Evolutionary conservation across 1,140 invertebrate species (phyloP).

Genomic region (Pinna nobilis): DNA sequence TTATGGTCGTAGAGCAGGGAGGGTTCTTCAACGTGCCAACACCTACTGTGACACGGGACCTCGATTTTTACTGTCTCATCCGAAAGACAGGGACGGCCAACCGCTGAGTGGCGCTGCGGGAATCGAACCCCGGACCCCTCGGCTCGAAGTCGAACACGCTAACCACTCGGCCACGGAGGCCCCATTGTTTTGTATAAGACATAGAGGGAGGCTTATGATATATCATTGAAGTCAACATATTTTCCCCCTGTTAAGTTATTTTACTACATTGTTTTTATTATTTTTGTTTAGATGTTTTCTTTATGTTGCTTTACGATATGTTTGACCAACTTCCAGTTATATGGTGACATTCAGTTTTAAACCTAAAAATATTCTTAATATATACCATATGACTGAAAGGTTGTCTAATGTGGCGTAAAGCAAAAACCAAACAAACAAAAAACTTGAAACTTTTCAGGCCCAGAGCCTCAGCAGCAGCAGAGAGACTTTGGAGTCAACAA

Average conservation of each 20-base stretch:
- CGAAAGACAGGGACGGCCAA: no score
- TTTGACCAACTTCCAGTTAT: not conserved
- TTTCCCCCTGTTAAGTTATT: not conserved
- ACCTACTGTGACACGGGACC: no score
- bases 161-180: no score
- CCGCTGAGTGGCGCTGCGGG: no score
- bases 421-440: not conserved
- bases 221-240: not conserved
- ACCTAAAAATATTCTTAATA: not conserved
- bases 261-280: not conserved
- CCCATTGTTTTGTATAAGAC: no score
- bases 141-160: no score
- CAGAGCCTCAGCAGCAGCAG: conserved; percentile 87
- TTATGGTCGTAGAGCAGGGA: no score
- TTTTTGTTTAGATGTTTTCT: not conserved
- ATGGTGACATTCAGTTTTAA: not conserved
- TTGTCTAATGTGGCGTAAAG: not conserved
- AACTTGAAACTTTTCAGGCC: conserved; percentile 62
- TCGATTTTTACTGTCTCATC: no score
- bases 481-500: conserved; percentile 85
- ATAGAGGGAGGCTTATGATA: not conserved
- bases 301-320: not conserved
- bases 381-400: not conserved
- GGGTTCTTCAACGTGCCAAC: no score
- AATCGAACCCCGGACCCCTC: no score